phyloP scores from a whole-genome alignment of 1,140 invertebrate genomes.

The Papilio xuthus region DNA sequence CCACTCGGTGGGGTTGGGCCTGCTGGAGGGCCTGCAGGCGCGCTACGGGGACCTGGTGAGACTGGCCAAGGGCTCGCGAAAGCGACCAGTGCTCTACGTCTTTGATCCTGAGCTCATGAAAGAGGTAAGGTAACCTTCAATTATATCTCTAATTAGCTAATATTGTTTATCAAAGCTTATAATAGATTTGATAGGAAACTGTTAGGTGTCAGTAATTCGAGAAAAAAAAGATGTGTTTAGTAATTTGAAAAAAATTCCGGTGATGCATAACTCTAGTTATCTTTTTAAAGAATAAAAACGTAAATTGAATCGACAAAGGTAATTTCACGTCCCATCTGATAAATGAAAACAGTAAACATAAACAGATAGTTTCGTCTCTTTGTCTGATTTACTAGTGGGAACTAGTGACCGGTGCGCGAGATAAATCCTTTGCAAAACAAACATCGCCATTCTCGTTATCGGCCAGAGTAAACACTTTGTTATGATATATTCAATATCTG shows the following conservation, averaged over 20 bases:
- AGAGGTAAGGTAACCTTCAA: conserved; percentile 61
- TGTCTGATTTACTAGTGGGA: not conserved
- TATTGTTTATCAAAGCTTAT: no score
- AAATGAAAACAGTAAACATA: not conserved
- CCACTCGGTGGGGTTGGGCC: conserved; percentile 67
- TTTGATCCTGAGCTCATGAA: conserved; percentile 72
- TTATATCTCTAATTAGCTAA: no score
- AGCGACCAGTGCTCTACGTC: conserved; percentile 66
- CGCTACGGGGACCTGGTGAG: conserved; percentile 72
- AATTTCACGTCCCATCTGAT: not conserved
- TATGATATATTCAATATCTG: not conserved
- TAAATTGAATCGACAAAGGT: no score
- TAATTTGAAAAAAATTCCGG: no score
- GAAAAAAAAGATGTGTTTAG: no score
- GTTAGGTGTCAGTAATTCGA: no score
- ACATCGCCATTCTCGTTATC: not conserved
- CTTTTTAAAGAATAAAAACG: not conserved
- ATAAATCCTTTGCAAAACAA: not conserved
- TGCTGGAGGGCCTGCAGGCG: conserved; percentile 66
- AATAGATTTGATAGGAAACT: no score
- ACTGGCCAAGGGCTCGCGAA: conserved; percentile 61
- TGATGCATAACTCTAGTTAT: no score
- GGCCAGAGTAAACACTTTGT: not conserved
- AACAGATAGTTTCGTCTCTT: not conserved
- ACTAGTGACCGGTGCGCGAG: not conserved